Evolutionary conservation across 1,140 invertebrate species (phyloP).

Genomic region (Zeugodacus cucurbitae): DNA sequence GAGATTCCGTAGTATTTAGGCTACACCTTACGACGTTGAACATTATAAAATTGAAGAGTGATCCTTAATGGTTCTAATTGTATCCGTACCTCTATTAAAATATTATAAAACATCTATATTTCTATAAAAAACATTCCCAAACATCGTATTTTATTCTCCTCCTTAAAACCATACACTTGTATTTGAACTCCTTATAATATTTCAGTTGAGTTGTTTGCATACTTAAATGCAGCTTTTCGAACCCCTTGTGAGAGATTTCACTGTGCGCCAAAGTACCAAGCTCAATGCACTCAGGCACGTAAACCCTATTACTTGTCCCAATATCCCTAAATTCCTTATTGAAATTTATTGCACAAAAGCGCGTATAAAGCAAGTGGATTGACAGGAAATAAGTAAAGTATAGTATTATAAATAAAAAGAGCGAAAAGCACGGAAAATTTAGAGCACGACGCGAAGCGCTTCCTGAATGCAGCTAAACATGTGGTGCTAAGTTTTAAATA

Average conservation of each 20-base stretch:
- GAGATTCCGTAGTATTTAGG: too few relatives aligned
- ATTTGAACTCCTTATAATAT: neutral
- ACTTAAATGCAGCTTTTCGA: neutral
- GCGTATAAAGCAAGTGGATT: constrained; percentile 6
- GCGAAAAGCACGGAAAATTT: neutral
- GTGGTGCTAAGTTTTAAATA: neutral
- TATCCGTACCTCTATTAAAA: too few relatives aligned
- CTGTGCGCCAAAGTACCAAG: neutral
- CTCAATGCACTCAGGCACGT: constrained; percentile 3
- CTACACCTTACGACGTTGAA: too few relatives aligned
- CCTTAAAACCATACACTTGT: too few relatives aligned
- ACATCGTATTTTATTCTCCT: neutral
- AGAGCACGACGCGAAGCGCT: neutral
- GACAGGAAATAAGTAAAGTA: neutral
- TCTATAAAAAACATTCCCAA: too few relatives aligned
- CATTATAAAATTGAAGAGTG: too few relatives aligned
- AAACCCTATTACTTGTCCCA: neutral
- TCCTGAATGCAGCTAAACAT: neutral
- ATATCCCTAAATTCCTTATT: constrained; percentile 19
- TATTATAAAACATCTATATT: too few relatives aligned
- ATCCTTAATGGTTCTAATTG: too few relatives aligned
- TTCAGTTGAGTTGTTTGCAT: neutral
- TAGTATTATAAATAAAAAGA: neutral
- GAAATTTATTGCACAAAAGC: constrained; percentile 19
- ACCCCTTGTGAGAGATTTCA: neutral